These are phyloP conservation scores for Chrysomela aeneicollis DNA, from an alignment of 2,888 invertebrate species.

Conservation along the genomic window DNA sequence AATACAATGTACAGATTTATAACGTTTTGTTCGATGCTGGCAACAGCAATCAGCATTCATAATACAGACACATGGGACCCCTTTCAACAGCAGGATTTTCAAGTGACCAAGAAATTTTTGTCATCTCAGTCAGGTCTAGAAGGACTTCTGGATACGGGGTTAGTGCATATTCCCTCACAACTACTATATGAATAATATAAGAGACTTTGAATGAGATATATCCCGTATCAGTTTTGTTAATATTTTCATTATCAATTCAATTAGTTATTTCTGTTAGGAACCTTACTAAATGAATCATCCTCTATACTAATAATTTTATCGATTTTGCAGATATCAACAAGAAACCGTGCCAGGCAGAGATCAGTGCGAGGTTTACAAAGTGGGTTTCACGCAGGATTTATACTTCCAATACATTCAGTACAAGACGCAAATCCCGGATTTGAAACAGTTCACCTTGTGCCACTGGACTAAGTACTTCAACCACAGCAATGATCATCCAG, in stretches of 20 bases:
- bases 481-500: constrained; percentile 82
- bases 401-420: constrained; percentile 78
- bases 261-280: no score
- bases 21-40: constrained; percentile 49
- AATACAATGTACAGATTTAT: constrained; percentile 40
- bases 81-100: constrained; percentile 60
- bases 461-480: constrained; percentile 85
- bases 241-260: no score
- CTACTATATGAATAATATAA: no score
- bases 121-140: constrained; percentile 30
- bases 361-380: constrained; percentile 66
- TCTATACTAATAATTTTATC: constrained; percentile 8
- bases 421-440: constrained; percentile 73
- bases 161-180: background rate
- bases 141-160: constrained; percentile 27
- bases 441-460: constrained; percentile 85
- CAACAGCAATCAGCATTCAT: constrained; percentile 53
- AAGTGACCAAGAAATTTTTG: constrained; percentile 43
- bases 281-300: background rate
- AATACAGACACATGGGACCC: constrained; percentile 65
- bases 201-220: no score
- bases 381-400: constrained; percentile 67
- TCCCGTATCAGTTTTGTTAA: background rate
- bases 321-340: constrained; percentile 31
- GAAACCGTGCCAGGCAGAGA: constrained; percentile 51